These are phyloP conservation scores for Pongo abelii DNA, from an alignment of 2,113 vertebrate genomes.

Conservation along the genomic window DNA sequence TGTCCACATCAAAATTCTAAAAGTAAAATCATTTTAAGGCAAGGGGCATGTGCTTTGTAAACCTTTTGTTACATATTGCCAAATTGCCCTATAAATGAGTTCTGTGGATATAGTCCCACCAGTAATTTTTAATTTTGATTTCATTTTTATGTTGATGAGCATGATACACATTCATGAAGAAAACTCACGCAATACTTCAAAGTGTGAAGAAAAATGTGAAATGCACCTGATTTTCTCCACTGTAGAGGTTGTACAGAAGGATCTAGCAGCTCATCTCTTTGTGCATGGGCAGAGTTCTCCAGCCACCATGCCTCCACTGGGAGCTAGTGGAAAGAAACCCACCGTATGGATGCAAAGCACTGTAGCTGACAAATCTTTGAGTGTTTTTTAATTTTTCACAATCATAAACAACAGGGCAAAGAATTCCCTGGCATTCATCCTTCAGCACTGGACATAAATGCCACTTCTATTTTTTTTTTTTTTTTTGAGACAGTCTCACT, in stretches of 20 bases:
- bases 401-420: neutral
- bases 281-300: rapidly evolving
- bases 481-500: no score
- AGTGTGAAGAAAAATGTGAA: neutral
- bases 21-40: neutral
- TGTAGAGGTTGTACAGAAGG: rapidly evolving
- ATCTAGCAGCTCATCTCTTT: neutral
- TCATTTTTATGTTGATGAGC: neutral
- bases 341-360: rapidly evolving
- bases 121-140: neutral
- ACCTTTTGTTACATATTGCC: neutral
- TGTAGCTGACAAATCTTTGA: neutral
- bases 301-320: no score
- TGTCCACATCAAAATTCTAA: neutral
- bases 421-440: neutral
- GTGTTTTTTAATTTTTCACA: neutral
- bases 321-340: neutral
- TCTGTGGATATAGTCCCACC: no score
- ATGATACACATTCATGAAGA: neutral
- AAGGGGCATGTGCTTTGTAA: neutral
- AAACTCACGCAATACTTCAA: neutral
- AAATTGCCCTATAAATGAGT: neutral
- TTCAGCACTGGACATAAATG: neutral
- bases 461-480: neutral
- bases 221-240: rapidly evolving